These are phyloP conservation scores for Cyprinodon variegatus DNA, from an alignment of 2,113 vertebrate genomes.

Conservation along the genomic window DNA sequence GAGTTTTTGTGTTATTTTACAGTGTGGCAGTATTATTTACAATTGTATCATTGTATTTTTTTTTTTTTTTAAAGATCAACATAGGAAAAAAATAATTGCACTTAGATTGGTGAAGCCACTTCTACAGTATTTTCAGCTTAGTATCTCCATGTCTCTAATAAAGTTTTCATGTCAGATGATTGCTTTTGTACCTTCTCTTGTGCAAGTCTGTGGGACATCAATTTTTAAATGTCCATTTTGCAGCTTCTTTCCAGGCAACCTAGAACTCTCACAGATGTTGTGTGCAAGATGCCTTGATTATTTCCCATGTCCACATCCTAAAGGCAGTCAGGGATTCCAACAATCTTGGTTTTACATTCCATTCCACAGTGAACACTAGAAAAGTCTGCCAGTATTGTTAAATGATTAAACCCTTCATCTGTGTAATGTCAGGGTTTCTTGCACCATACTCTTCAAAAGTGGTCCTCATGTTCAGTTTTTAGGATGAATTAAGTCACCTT, in stretches of 20 bases:
- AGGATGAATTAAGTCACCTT: conserved; percentile 52
- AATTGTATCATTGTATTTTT: neutral
- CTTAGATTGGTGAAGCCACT: neutral
- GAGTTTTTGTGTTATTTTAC: neutral
- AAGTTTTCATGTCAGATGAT: conserved; percentile 39
- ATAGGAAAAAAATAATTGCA: neutral
- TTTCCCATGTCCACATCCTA: conserved; percentile 27
- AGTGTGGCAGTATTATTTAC: neutral
- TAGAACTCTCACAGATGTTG: conserved; percentile 28
- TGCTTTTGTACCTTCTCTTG: conserved; percentile 5
- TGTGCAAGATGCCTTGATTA: conserved; percentile 35
- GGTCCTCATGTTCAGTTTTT: conserved; percentile 28
- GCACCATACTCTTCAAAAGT: conserved; percentile 35
- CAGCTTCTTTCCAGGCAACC: conserved; percentile 14
- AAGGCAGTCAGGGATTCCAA: conserved; percentile 30
- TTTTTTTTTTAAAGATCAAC: neutral
- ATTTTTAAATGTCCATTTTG: conserved; percentile 30
- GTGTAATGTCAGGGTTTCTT: conserved; percentile 20
- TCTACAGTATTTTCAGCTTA: neutral
- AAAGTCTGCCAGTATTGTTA: neutral
- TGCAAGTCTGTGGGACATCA: conserved; percentile 18
- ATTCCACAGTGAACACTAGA: conserved; percentile 21
- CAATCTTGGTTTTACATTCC: conserved; percentile 16
- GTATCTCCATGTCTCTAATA: conserved; percentile 31
- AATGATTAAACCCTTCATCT: conserved; percentile 17